Base-by-base conservation (phyloP, 2,113 vertebrate genomes). In the Aspiorhynchus laticeps region DNA sequence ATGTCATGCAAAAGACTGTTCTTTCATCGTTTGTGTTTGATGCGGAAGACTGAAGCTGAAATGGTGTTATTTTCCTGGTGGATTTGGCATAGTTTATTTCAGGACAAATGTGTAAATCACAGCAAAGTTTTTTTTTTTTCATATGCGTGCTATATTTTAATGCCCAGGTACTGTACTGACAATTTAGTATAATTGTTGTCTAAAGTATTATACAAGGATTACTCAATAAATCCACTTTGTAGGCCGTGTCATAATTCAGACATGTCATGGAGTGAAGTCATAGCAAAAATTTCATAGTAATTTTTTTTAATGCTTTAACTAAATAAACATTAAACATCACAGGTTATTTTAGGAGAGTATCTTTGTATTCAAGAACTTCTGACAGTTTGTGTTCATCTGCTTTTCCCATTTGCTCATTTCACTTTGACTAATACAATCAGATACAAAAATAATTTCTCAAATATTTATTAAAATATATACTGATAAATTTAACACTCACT, bases 1-100 rank as follows among this genome's bases (percentile, higher is more conserved):
- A 80, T 84, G 85, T 91, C 87, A 89, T 77, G 71, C 36, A 87
- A 38, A 65, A 89, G 61, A 84, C 69, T 78, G 88, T 85, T 86
- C 69, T 84, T 89, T 86, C 5, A 46, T 10, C 53, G 24, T 78
- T 26, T 33, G 65, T 69, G 75, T 15, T 36, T 61, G 19, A 83
- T 21, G 38, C 7, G 21, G 36, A 7, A 15, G 10, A 19, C 63
- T 41, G 38, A 41, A 15, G 77, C 48, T 43, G 61, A 26, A 84
- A 46, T 7, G 9, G 14, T 24, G 8, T 56, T 69, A 17, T 41
- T 67, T 81, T 86, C 2, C 41, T 43, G 6, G 26, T 56, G 14
- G 43, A 61, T 61, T 61, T n/a, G 56, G 24, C 2, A n/a, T 2
- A 10, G 56, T 61, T 78, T 53, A 53, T 78, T 78, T 78, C 12